Evolutionary conservation across 2,113 vertebrate species (phyloP).

Genomic region (Forbesichthys agassizii): DNA sequence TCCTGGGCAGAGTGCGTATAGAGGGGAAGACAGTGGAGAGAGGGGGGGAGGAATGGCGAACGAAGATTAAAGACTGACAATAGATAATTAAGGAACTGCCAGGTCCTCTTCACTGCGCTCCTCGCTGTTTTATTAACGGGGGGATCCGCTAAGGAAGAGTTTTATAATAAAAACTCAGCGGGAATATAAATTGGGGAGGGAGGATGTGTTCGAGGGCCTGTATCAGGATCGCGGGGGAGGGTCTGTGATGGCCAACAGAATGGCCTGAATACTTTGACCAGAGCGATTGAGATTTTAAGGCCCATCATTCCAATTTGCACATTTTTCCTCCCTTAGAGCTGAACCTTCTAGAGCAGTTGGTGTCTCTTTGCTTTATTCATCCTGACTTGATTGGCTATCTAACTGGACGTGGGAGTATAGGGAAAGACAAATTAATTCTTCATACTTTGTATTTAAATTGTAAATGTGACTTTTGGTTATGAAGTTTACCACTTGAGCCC

Average conservation of each 20-base stretch:
- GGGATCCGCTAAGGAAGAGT: conserved; percentile 50
- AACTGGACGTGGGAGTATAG: no score
- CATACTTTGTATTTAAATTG: no score
- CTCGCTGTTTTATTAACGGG: conserved; percentile 60
- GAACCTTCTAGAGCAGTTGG: no score
- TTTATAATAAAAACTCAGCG: conserved; percentile 62
- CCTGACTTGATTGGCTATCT: no score
- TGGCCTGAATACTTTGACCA: conserved; percentile 7
- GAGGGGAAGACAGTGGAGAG: neutral
- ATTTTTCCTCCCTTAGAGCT: no score
- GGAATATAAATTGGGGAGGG: conserved; percentile 45
- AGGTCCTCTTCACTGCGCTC: conserved; percentile 52
- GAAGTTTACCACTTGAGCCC: no score
- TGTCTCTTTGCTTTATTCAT: no score
- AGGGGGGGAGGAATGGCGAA: conserved; percentile 37
- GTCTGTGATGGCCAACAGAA: conserved; percentile 24
- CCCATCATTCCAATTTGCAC: no score
- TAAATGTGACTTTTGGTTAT: no score
- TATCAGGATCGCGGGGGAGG: conserved; percentile 18
- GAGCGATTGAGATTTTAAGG: no score
- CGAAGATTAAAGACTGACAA: conserved; percentile 62
- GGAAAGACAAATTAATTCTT: no score
- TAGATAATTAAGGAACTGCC: conserved; percentile 71
- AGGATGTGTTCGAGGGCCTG: conserved; percentile 44
- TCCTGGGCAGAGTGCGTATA: neutral